These are phyloP conservation scores for Noctilio leporinus DNA, from an alignment of 2,113 vertebrate species.

Conservation along the genomic window DNA sequence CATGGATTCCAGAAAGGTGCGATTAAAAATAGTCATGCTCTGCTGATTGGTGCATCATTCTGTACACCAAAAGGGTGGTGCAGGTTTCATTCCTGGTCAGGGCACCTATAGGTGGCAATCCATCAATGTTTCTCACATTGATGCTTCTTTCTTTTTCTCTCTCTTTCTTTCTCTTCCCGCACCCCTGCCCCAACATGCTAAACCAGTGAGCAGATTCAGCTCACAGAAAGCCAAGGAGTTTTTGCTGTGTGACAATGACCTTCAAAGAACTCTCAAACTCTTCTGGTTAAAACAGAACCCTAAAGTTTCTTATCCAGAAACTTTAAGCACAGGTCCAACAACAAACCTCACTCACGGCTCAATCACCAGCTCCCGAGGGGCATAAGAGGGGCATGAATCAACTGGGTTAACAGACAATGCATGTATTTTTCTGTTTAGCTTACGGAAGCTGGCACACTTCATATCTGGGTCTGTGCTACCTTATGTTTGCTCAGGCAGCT, in stretches of 20 bases:
- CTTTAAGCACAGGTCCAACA: neutral
- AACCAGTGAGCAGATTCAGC: neutral
- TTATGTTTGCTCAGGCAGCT: neutral
- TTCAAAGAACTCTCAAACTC: neutral
- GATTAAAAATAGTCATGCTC: neutral
- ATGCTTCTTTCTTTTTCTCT: too few relatives aligned
- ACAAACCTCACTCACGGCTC: neutral
- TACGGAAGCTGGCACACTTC: neutral
- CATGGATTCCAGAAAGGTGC: neutral
- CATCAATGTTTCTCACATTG: too few relatives aligned
- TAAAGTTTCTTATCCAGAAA: neutral
- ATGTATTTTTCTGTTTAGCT: neutral
- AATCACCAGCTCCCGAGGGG: neutral
- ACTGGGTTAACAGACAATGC: neutral
- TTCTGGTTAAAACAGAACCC: neutral
- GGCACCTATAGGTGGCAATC: too few relatives aligned
- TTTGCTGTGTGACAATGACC: accelerated
- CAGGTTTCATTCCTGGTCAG: too few relatives aligned
- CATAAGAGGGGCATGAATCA: neutral
- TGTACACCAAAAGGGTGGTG: too few relatives aligned
- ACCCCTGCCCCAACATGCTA: neutral
- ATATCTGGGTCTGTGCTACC: neutral
- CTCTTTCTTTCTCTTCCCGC: too few relatives aligned
- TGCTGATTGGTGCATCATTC: too few relatives aligned
- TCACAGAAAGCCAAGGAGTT: neutral